Conservation (phyloP, 2,888 invertebrate genomes). For the Rhimphoctona megacephalus region DNA sequence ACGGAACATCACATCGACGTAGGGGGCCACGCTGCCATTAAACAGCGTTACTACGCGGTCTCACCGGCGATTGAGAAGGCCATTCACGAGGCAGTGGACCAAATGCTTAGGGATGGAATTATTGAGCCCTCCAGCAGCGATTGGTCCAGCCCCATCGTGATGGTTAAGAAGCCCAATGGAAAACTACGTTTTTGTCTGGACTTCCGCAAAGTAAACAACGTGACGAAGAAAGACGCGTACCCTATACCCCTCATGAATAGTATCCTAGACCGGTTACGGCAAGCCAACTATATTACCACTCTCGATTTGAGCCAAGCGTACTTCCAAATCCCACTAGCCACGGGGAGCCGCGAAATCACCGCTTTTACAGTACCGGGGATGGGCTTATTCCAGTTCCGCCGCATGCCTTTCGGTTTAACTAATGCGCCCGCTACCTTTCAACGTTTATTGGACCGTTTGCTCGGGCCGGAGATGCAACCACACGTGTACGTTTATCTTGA, state of each 20-base stretch:
- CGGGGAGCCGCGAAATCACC: slow-evolving; percentile 70
- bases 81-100: background rate
- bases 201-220: slow-evolving; percentile 66
- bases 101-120: slow-evolving; percentile 30
- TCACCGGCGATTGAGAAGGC: slow-evolving; percentile 1
- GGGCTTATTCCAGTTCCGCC: slow-evolving; percentile 25
- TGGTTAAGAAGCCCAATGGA: slow-evolving; percentile 32
- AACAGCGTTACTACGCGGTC: slow-evolving; percentile 34
- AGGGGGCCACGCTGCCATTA: background rate
- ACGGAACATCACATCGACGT: slow-evolving; percentile 1
- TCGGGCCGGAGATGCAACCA: slow-evolving; percentile 68
- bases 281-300: slow-evolving; percentile 69
- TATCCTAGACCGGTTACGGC: background rate
- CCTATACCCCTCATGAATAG: slow-evolving; percentile 16
- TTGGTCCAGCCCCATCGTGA: slow-evolving; percentile 46
- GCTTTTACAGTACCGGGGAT: slow-evolving; percentile 73
- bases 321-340: slow-evolving; percentile 73
- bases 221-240: slow-evolving; percentile 23
- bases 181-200: slow-evolving; percentile 29
- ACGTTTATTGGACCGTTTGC: slow-evolving; percentile 65
- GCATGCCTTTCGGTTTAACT: slow-evolving; percentile 69
- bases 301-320: slow-evolving; percentile 77
- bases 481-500: slow-evolving; percentile 63
- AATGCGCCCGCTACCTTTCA: slow-evolving; percentile 69
- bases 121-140: slow-evolving; percentile 29